A percentile compares a stretch with the other conserved stretches of the same genome.
Evolutionary conservation across 2,113 vertebrate species (phyloP).

Genomic region (Trinectes maculatus): DNA sequence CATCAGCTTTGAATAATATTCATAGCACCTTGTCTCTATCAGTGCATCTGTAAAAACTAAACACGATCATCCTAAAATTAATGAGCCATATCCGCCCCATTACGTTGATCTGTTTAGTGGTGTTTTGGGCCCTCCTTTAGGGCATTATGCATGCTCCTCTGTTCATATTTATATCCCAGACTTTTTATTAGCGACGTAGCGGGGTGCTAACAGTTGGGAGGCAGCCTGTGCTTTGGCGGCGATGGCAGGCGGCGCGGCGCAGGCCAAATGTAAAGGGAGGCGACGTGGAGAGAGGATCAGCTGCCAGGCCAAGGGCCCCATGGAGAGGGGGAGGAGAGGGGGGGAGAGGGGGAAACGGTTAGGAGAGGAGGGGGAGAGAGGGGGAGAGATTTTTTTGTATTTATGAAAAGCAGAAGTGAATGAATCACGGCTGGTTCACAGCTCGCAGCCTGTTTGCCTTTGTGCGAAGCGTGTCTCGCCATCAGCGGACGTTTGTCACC

Average conservation of each 20-base stretch:
- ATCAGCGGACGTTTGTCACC: conserved; percentile 52
- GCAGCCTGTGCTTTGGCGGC: conserved; percentile 72
- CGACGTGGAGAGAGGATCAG: conserved; percentile 62
- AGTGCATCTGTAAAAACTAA: conserved; percentile 72
- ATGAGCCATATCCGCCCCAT: conserved; percentile 75
- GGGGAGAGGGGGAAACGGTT: conserved; percentile 40
- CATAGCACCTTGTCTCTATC: conserved; percentile 74
- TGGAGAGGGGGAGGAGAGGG: conserved; percentile 45
- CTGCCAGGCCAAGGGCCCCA: conserved; percentile 57
- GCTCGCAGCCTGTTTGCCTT: conserved; percentile 34
- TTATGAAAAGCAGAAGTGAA: conserved; percentile 7
- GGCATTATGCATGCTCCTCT: conserved; percentile 72
- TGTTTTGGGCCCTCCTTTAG: conserved; percentile 76
- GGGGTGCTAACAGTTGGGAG: conserved; percentile 77
- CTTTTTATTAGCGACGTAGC: conserved; percentile 77
- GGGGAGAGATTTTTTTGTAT: not conserved
- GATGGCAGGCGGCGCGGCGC: conserved; percentile 61
- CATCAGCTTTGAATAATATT: conserved; percentile 62
- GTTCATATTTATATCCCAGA: conserved; percentile 78
- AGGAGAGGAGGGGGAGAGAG: conserved; percentile 4
- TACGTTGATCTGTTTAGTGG: conserved; percentile 74
- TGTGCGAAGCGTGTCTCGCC: conserved; percentile 26
- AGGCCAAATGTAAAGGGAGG: conserved; percentile 62
- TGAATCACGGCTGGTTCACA: conserved; percentile 25
- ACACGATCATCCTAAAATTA: conserved; percentile 75